These are phyloP conservation scores for Plodia interpunctella DNA, from an alignment of 1,140 invertebrate genomes.

Conservation along the genomic window DNA sequence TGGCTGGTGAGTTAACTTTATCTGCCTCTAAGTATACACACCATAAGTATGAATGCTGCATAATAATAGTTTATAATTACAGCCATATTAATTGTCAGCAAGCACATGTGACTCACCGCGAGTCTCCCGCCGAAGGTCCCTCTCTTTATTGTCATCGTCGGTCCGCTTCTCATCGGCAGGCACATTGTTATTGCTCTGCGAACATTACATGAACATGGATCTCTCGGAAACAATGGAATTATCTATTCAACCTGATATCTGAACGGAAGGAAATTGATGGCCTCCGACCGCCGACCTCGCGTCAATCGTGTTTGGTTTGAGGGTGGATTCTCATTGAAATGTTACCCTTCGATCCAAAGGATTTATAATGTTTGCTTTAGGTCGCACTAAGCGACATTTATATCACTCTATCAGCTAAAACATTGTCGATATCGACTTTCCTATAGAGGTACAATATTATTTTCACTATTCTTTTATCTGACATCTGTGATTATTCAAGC, in stretches of 20 bases:
- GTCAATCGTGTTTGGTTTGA: neutral
- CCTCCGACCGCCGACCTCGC: slow-evolving; percentile 1
- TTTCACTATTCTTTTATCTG: too few species aligned
- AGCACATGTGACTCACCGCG: slow-evolving; percentile 40
- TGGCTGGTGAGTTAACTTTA: too few species aligned
- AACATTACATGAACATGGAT: slow-evolving; percentile 19
- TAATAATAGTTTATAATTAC: too few species aligned
- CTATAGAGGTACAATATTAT: too few species aligned
- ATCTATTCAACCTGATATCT: slow-evolving; percentile 7
- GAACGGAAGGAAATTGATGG: neutral
- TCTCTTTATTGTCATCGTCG: slow-evolving; percentile 34
- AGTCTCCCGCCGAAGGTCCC: slow-evolving; percentile 46
- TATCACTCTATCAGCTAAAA: too few species aligned
- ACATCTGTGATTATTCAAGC: too few species aligned
- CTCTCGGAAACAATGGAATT: slow-evolving; percentile 14
- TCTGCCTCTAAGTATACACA: too few species aligned
- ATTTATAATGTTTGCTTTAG: neutral
- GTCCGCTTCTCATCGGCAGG: slow-evolving; percentile 25
- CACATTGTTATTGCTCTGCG: slow-evolving; percentile 36
- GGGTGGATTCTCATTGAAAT: slow-evolving; percentile 2
- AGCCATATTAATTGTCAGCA: neutral
- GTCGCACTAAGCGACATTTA: too few species aligned
- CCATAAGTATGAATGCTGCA: too few species aligned
- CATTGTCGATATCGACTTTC: too few species aligned
- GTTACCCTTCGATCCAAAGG: neutral